phyloP scores from a whole-genome alignment of 2,888 invertebrate genomes.

The Sepioteuthis lessoniana region DNA sequence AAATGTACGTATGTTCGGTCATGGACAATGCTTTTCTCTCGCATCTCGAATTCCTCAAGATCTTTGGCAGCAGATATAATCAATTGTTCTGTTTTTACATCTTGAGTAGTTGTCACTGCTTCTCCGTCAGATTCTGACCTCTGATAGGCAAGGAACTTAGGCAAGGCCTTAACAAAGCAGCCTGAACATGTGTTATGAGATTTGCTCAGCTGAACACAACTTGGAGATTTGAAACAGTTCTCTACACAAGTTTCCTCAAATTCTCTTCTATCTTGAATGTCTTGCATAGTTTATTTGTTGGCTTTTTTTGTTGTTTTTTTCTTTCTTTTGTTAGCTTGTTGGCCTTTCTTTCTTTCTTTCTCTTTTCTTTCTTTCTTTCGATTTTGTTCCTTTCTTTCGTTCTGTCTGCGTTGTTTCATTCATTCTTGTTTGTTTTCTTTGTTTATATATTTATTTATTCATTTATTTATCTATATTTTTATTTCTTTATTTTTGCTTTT shows the following conservation, averaged over 20 bases:
- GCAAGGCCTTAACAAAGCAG: not conserved
- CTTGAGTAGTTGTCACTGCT: not conserved
- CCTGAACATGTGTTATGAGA: not conserved
- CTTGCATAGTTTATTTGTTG: not conserved
- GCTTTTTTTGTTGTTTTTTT: not conserved
- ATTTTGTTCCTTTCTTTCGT: too few species aligned
- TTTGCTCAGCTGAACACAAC: not conserved
- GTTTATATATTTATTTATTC: too few species aligned
- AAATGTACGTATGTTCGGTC: too few species aligned
- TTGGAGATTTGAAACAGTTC: slow-evolving; percentile 8
- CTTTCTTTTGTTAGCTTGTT: not conserved
- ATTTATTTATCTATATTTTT: too few species aligned
- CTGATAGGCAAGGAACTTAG: not conserved
- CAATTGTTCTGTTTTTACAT: not conserved
- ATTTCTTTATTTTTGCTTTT: too few species aligned
- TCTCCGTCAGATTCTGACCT: not conserved
- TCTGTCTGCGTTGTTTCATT: too few species aligned
- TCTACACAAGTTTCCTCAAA: not conserved
- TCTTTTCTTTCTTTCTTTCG: too few species aligned
- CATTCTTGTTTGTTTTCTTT: too few species aligned
- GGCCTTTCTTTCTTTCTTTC: not conserved
- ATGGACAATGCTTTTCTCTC: not conserved
- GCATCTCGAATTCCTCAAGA: not conserved
- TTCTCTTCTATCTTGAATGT: not conserved
- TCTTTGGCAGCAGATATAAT: not conserved